Evolutionary conservation across 1,140 invertebrate species (phyloP).

Genomic region (Trichogramma pretiosum): DNA sequence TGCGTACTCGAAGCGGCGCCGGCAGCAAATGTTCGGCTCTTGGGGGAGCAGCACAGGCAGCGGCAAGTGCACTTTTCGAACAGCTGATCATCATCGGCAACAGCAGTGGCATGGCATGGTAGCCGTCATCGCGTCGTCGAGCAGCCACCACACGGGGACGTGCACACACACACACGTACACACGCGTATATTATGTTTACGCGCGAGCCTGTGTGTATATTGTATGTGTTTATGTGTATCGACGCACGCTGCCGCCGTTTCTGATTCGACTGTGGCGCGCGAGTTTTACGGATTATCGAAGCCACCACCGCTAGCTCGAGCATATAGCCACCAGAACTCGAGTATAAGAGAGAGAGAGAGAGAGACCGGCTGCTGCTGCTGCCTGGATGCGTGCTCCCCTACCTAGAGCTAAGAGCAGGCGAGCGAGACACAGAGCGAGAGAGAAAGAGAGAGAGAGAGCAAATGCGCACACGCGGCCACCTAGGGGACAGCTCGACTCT

Average conservation of each 20-base stretch:
- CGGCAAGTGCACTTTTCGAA: slow-evolving; percentile 10
- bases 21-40: not conserved
- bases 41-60: not conserved
- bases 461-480: not conserved
- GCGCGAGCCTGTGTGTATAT: too few species aligned
- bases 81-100: slow-evolving; percentile 25
- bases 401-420: not conserved
- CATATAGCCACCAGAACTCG: too few species aligned
- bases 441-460: slow-evolving; percentile 1
- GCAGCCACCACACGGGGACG: too few species aligned
- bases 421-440: slow-evolving; percentile 3
- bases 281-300: too few species aligned
- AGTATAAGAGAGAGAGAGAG: slow-evolving; percentile 1
- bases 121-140: too few species aligned
- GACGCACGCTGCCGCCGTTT: too few species aligned
- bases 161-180: too few species aligned
- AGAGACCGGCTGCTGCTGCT: not conserved
- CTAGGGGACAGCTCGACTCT: slow-evolving; percentile 1
- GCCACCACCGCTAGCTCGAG: too few species aligned
- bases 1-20: slow-evolving; percentile 10
- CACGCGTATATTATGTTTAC: too few species aligned
- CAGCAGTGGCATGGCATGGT: slow-evolving; percentile 5
- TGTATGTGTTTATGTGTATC: too few species aligned
- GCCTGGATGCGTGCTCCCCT: not conserved
- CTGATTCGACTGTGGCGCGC: too few species aligned